phyloP scores from a whole-genome alignment of 2,888 invertebrate genomes.

The Ennomos erosarius region DNA sequence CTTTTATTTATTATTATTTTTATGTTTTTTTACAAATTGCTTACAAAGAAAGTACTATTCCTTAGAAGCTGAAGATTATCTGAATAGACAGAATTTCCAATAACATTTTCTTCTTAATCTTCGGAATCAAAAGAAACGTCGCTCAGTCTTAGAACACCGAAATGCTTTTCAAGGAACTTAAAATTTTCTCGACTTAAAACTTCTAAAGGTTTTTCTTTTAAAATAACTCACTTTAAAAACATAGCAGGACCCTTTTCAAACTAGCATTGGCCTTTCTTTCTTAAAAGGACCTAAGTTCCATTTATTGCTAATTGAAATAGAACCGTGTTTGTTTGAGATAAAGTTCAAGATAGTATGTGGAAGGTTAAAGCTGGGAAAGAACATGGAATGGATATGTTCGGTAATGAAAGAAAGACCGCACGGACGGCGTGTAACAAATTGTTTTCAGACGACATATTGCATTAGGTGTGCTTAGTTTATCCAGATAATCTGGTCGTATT shows the following conservation, averaged over 20 bases:
- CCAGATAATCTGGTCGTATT: slow-evolving; percentile 13
- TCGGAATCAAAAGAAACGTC: slow-evolving; percentile 1
- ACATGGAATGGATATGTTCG: slow-evolving; percentile 47
- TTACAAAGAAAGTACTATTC: not conserved
- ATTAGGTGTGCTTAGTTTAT: slow-evolving; percentile 59
- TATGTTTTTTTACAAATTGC: too few relatives aligned
- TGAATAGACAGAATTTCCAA: not conserved
- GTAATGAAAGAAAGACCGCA: slow-evolving; percentile 79
- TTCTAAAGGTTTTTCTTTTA: slow-evolving; percentile 43
- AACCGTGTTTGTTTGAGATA: not conserved
- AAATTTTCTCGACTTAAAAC: slow-evolving; percentile 8
- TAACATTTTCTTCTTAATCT: not conserved
- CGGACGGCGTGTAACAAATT: slow-evolving; percentile 77
- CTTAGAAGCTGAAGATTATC: not conserved
- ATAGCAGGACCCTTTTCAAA: slow-evolving; percentile 53
- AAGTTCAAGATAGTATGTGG: not conserved
- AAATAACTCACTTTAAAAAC: slow-evolving; percentile 63
- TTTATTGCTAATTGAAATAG: slow-evolving; percentile 4
- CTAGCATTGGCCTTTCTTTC: slow-evolving; percentile 34
- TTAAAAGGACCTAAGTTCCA: slow-evolving; percentile 27
- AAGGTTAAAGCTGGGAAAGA: slow-evolving; percentile 24
- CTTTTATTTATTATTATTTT: too few relatives aligned
- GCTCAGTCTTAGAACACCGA: slow-evolving; percentile 2
- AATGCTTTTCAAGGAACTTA: slow-evolving; percentile 6
- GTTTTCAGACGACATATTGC: slow-evolving; percentile 80